Evolutionary conservation across 2,888 invertebrate genomes (phyloP), one percentile per base, ranked within the genome.

Genomic region (Drosophila atripex): DNA sequence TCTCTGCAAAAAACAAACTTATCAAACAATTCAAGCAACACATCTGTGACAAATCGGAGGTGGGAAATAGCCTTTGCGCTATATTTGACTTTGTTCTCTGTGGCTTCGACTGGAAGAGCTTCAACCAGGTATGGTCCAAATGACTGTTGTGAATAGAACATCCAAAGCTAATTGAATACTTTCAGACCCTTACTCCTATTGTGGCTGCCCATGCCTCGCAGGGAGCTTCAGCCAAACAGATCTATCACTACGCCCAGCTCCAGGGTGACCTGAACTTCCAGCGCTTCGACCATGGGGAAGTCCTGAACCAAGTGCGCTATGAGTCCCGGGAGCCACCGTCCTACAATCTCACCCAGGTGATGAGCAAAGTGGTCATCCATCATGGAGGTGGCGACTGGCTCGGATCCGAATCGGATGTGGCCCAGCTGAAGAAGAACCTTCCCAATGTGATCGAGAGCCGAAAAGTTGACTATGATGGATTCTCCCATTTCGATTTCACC

Each of bases 161-260:
- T 21, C 1, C 11, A 21, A 25, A 0, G 16, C 7, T n/a, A 28
- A 12, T 12, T 7, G 7, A 6, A 21, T 1, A 2, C 1, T 50
- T 23, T 1, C 25, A 95, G 90, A 92, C 93, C 0, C 90, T 94
- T 57, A 79, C 94, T 49, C 93, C 94, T 0, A 92, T 94, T 0
- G 93, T 95, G 57, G 85, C 11, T 92, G 93, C 0, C 93, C 95
- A 75, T 89, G 92, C 59, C 94, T 95, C 4, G 92, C 93, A 30
- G 93, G 94, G 73, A 0, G 71, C 92, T 0, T 92, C 93, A 1
- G 89, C 90, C 3, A 91, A 91, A 70, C 93, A 93, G 76, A 69
- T 93, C 1, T 76, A 92, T 12, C 94, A 94, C 83, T 94, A 91
- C 78, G 91, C 90, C 3, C 94, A 94, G 88, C 86, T 89, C 9